Evolutionary conservation across 2,113 vertebrate species (phyloP).

Genomic region (Gobiocypris rarus): DNA sequence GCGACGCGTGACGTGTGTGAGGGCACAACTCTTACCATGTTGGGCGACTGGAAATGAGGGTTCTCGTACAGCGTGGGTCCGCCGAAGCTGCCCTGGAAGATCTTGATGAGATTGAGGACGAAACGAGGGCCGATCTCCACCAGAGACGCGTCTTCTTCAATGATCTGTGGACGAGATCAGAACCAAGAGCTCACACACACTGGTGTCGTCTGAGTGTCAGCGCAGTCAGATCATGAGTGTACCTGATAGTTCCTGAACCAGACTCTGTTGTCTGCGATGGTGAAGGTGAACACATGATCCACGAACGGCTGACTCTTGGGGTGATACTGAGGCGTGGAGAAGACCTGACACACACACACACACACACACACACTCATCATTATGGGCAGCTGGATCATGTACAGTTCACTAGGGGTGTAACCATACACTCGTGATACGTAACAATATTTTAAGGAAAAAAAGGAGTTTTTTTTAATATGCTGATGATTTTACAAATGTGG

Average conservation of each 20-base stretch:
- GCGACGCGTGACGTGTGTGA: no score
- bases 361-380: neutral
- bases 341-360: slow-evolving; percentile 77
- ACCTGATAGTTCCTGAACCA: slow-evolving; percentile 99
- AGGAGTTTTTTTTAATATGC: no score
- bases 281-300: slow-evolving; percentile 94
- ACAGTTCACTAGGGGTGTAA: no score
- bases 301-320: slow-evolving; percentile 97
- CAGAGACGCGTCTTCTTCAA: slow-evolving; percentile 92
- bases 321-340: slow-evolving; percentile 93
- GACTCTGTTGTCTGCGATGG: slow-evolving; percentile 88
- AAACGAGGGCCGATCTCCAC: slow-evolving; percentile 97
- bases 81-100: slow-evolving; percentile 96
- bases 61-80: slow-evolving; percentile 95
- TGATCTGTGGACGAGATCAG: slow-evolving; percentile 77
- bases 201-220: no score
- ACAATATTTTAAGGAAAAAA: no score
- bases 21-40: slow-evolving; percentile 79
- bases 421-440: no score
- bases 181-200: neutral
- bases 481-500: no score
- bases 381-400: no score
- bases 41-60: slow-evolving; percentile 88
- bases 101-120: slow-evolving; percentile 94
- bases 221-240: no score